Evolutionary conservation across 2,888 invertebrate genomes (phyloP).

Genomic region (Eumacrocentrus americanus): DNA sequence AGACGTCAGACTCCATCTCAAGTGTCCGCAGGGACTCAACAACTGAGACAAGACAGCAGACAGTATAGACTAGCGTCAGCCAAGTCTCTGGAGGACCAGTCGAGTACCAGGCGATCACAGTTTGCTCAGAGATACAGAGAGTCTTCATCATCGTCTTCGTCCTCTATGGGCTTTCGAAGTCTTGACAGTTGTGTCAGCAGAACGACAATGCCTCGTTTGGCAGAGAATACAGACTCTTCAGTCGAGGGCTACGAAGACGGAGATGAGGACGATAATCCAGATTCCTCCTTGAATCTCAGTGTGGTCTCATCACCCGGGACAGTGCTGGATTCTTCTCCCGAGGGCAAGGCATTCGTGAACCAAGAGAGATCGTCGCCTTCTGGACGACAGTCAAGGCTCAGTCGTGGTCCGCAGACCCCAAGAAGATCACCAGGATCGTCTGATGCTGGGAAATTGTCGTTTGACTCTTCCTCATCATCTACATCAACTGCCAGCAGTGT

Average conservation of each 20-base stretch:
- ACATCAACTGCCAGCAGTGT: constrained; percentile 51
- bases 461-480: constrained; percentile 51
- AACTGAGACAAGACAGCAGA: constrained; percentile 30
- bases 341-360: constrained; percentile 49
- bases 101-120: constrained; percentile 65
- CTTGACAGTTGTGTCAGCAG: constrained; percentile 66
- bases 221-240: constrained; percentile 66
- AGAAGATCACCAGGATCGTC: constrained; percentile 57
- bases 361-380: constrained; percentile 50
- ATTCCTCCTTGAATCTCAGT: constrained; percentile 62
- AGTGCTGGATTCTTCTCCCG: constrained; percentile 54
- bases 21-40: constrained; percentile 33
- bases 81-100: constrained; percentile 65
- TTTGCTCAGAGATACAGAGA: constrained; percentile 66
- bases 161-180: constrained; percentile 70
- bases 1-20: constrained; percentile 28
- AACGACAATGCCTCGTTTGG: constrained; percentile 63
- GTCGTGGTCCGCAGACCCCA: constrained; percentile 45
- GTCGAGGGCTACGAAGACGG: constrained; percentile 66
- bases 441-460: constrained; percentile 50
- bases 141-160: constrained; percentile 66
- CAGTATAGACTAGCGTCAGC: constrained; percentile 63
- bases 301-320: constrained; percentile 51
- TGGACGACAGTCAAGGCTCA: constrained; percentile 43
- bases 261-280: constrained; percentile 63